Evolutionary conservation across 2,113 vertebrate genomes (phyloP).

Genomic region (Leucoraja erinaceus): DNA sequence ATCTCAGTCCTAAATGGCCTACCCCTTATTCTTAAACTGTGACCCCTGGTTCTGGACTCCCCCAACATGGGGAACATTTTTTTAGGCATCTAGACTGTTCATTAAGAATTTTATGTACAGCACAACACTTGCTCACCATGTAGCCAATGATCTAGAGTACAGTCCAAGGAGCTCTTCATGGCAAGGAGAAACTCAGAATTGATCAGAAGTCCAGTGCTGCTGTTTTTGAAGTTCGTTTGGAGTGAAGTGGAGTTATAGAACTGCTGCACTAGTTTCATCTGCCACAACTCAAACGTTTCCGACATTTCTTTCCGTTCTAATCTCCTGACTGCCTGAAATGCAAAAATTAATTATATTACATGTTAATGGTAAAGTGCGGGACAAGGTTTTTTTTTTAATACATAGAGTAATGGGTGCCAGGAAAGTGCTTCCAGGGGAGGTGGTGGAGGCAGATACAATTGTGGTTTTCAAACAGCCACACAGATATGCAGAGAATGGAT

Average conservation of each 20-base stretch:
- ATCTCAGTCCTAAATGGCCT: no score
- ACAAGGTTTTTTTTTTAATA: no score
- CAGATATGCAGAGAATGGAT: no score
- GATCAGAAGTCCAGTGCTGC: constrained; percentile 69
- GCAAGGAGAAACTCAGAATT: constrained; percentile 85
- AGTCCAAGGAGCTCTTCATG: constrained; percentile 84
- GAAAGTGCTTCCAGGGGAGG: no score
- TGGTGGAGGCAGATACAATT: no score
- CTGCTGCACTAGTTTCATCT: constrained; percentile 86
- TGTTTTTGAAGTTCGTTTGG: constrained; percentile 58
- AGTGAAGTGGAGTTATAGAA: constrained; percentile 76
- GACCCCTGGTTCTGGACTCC: no score
- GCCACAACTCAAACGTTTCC: constrained; percentile 84
- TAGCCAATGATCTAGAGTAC: constrained; percentile 78
- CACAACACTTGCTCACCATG: constrained; percentile 57
- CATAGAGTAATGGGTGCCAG: no score
- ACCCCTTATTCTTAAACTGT: no score
- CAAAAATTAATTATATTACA: constrained; percentile 47
- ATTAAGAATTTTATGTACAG: no score
- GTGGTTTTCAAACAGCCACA: no score
- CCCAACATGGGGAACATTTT: no score
- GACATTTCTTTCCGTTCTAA: constrained; percentile 65
- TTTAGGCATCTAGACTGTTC: no score
- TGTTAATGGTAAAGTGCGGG: background rate
- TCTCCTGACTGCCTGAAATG: constrained; percentile 61